Percentiles rank a stretch among this genome's conserved stretches.
Conservation (phyloP, 1,140 invertebrate species). For the Drosophila miranda region DNA sequence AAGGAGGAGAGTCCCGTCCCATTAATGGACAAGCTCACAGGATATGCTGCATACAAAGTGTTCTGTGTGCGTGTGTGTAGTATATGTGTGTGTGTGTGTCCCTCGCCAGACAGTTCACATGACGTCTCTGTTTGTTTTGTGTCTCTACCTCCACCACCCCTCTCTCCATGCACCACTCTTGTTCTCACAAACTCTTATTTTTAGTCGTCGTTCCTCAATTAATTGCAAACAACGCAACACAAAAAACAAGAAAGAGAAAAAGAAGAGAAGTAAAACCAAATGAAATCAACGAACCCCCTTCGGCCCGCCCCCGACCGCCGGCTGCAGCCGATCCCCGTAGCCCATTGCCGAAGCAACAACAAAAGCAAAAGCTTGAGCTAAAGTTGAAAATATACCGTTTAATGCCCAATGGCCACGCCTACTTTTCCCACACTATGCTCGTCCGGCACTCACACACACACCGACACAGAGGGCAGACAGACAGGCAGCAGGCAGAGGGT, state of each 20-base stretch:
- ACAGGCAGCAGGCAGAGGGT: not conserved
- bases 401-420: slow-evolving; percentile 74
- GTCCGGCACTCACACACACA: too few relatives aligned
- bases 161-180: not conserved
- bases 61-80: too few relatives aligned
- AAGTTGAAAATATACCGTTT: slow-evolving; percentile 75
- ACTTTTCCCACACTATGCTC: slow-evolving; percentile 71
- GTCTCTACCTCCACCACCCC: not conserved
- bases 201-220: slow-evolving; percentile 68
- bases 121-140: slow-evolving; percentile 74
- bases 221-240: slow-evolving; percentile 55
- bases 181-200: slow-evolving; percentile 38
- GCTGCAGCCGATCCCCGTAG: not conserved
- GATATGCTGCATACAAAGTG: slow-evolving; percentile 64
- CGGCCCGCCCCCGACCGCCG: not conserved
- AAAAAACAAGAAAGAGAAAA: slow-evolving; percentile 50
- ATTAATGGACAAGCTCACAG: slow-evolving; percentile 75
- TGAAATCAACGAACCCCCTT: slow-evolving; percentile 62
- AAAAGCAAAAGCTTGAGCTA: slow-evolving; percentile 66
- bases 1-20: slow-evolving; percentile 30
- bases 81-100: too few relatives aligned
- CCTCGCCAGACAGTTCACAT: slow-evolving; percentile 68
- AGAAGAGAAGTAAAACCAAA: slow-evolving; percentile 58
- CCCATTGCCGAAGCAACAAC: slow-evolving; percentile 17
- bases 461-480: slow-evolving; percentile 1